A percentile compares a stretch with the other conserved stretches of the same genome.
These are phyloP conservation scores for Pocota personata DNA, from an alignment of 2,888 invertebrate genomes.

Conservation along the genomic window DNA sequence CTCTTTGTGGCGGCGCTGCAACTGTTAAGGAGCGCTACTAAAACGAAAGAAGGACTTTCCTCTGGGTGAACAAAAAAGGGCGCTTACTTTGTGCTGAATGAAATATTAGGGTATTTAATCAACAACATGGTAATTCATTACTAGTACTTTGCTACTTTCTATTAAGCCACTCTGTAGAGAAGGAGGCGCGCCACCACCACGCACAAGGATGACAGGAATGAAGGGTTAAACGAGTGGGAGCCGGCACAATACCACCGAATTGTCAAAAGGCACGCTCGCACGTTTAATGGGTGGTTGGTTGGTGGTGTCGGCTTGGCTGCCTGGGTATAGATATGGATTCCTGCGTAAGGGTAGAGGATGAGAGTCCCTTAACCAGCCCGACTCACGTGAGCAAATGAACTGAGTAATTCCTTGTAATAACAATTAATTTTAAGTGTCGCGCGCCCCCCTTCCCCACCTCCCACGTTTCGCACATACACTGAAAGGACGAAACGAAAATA, in stretches of 20 bases:
- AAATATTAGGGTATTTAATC: constrained; percentile 63
- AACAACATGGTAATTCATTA: constrained; percentile 66
- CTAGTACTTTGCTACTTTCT: constrained; percentile 54
- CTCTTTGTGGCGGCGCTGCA: not conserved
- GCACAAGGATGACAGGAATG: constrained; percentile 18
- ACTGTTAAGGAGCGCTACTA: not conserved
- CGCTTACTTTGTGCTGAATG: constrained; percentile 25
- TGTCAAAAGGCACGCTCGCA: constrained; percentile 46
- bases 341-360: not conserved
- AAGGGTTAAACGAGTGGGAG: constrained; percentile 33
- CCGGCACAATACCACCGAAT: not conserved
- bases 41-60: constrained; percentile 9
- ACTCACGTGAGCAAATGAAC: constrained; percentile 26
- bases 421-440: constrained; percentile 74
- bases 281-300: constrained; percentile 6
- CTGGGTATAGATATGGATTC: not conserved
- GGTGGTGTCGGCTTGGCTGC: not conserved
- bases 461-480: not conserved
- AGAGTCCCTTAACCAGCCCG: not conserved
- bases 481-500: constrained; percentile 29
- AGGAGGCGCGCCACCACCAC: not conserved
- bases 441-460: not conserved
- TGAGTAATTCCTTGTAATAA: constrained; percentile 76
- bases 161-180: constrained; percentile 32
- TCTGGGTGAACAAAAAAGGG: constrained; percentile 14